Conservation (phyloP, 2,113 vertebrate species). For the Hippocampus guttulatus region DNA sequence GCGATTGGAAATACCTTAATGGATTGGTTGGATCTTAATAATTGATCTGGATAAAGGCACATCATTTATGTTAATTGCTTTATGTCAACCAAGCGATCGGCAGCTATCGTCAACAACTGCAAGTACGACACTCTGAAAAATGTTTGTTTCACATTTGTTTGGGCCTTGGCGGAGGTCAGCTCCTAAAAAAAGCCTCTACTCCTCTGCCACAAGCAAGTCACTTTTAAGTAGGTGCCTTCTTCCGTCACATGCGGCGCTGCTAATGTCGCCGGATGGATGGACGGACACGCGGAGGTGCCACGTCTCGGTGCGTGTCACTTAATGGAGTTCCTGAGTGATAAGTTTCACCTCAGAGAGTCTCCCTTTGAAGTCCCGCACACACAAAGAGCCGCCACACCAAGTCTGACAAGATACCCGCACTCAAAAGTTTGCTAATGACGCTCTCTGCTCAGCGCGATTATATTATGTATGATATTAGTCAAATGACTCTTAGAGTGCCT, state of each 20-base stretch:
- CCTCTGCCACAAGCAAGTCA: background rate
- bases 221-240: constrained; percentile 6
- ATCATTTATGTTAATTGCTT: background rate
- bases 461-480: background rate
- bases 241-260: background rate
- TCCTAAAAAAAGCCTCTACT: background rate
- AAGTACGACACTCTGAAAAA: background rate
- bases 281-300: background rate
- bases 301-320: constrained; percentile 6
- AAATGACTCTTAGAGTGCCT: background rate
- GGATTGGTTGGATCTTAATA: no score
- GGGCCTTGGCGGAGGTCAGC: background rate
- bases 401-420: background rate
- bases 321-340: constrained; percentile 4
- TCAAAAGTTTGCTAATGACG: constrained; percentile 1
- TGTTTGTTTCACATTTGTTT: background rate
- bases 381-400: constrained; percentile 3
- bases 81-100: background rate
- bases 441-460: background rate
- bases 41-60: no score
- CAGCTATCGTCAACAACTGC: no score
- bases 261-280: background rate
- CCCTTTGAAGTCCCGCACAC: background rate
- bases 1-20: no score
- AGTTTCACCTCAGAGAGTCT: background rate